Evolutionary conservation across 92 coral and sea anemone genomes (phyloP).

Genomic region (Paramuricea clavata): DNA sequence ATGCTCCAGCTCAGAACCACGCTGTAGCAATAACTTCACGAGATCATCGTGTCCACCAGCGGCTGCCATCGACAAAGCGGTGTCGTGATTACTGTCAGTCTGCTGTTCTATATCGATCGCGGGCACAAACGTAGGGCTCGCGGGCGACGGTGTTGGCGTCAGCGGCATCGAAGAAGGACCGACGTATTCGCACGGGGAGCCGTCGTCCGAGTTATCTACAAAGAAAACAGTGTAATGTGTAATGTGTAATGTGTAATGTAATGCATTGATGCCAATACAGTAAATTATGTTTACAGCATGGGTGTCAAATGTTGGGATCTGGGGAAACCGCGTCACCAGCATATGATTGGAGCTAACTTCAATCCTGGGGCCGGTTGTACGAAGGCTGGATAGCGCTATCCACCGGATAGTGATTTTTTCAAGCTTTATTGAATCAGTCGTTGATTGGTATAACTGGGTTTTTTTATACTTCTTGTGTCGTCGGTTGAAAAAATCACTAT

Average conservation of each 20-base stretch:
- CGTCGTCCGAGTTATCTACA: conserved; percentile 13
- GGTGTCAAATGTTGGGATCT: too few relatives aligned
- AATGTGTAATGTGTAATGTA: not conserved
- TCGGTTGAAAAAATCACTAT: too few relatives aligned
- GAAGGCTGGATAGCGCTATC: too few relatives aligned
- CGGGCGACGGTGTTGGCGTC: conserved; percentile 98
- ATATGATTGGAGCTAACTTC: too few relatives aligned
- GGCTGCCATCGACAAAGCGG: conserved; percentile 94
- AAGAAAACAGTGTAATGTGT: not conserved
- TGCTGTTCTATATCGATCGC: conserved; percentile 98
- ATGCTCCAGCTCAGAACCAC: conserved; percentile 92
- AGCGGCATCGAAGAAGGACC: conserved; percentile 81
- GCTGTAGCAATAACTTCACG: conserved; percentile 80
- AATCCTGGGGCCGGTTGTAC: too few relatives aligned
- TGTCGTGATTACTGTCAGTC: conserved; percentile 98
- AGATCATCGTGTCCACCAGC: conserved; percentile 99
- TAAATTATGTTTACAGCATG: too few relatives aligned
- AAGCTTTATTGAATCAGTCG: too few relatives aligned
- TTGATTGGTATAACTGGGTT: too few relatives aligned
- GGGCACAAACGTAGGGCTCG: conserved; percentile 88
- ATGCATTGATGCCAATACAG: too few relatives aligned
- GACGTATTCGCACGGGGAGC: conserved; percentile 15
- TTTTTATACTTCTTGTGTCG: too few relatives aligned
- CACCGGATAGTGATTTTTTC: too few relatives aligned
- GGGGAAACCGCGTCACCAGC: too few relatives aligned